These are phyloP conservation scores for Julus scanicus DNA, from an alignment of 2,888 invertebrate genomes.

Conservation along the genomic window DNA sequence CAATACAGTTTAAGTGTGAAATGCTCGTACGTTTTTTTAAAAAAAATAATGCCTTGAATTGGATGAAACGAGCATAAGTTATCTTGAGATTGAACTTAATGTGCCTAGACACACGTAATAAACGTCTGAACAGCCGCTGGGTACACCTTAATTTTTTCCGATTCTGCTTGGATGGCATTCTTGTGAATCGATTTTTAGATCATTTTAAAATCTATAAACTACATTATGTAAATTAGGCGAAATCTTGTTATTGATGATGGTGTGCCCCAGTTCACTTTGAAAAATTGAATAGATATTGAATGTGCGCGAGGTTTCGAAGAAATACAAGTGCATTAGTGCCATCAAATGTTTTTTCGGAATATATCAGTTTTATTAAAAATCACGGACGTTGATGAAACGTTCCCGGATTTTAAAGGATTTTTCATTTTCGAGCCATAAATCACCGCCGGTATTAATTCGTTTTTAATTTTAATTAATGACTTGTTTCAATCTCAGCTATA, in stretches of 20 bases:
- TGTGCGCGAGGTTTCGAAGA: not conserved
- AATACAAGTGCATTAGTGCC: not conserved
- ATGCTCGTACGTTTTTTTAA: not conserved
- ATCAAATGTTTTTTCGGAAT: not conserved
- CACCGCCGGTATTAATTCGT: not conserved
- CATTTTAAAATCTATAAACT: conserved; percentile 31
- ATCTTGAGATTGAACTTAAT: conserved; percentile 20
- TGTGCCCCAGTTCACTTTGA: not conserved
- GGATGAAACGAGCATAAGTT: not conserved
- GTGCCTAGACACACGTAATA: not conserved
- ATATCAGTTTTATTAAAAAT: conserved; percentile 13
- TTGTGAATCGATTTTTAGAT: not conserved
- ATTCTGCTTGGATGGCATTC: not conserved
- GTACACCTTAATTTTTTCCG: not conserved
- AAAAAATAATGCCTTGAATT: not conserved
- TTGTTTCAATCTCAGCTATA: not conserved
- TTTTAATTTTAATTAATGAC: conserved; percentile 18
- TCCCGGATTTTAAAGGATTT: not conserved
- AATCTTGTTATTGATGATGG: conserved; percentile 26
- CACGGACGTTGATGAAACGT: not conserved
- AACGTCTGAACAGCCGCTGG: not conserved
- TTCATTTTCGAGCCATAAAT: not conserved
- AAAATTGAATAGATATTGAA: conserved; percentile 19
- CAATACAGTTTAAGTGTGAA: not conserved
- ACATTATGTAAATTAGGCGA: conserved; percentile 39